Base-by-base conservation (phyloP, 2,797 vertebrate species). In the Karalla daura region DNA sequence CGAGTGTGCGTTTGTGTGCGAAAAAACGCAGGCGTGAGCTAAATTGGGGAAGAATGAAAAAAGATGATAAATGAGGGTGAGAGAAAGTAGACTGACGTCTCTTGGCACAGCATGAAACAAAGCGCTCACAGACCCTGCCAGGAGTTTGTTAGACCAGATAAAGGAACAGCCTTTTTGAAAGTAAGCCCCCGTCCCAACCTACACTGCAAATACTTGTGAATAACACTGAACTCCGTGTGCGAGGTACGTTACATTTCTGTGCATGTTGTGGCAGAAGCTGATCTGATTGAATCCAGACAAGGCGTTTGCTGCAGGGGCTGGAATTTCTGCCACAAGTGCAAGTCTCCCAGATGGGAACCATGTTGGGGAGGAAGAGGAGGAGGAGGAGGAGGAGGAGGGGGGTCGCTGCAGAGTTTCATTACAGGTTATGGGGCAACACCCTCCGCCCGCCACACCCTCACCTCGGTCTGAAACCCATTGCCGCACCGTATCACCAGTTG, bases 291-390 rank as follows among this genome's bases (percentile, higher is more conserved):
- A 89, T 80, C 87, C 92, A 94, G 92, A 86, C 78, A 53, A 84
- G 79, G 70, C 62, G 78, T 87, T 90, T 75, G 89, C 86, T 89
- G 62, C 74, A 85, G 75, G n/a, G 74, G 44, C 67, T 88, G 88
- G 89, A 92, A 92, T 91, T 91, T 91, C 68, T 89, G 86, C 87
- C 89, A 87, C 89, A 90, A 93, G 90, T 92, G 90, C 88, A 90
- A 89, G 85, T 88, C 65, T 80, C 60, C 56, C 74, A 91, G 91
- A 93, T 93, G 86, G 87, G 86, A 93, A 93, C 86, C 92, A 93
- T 77, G 91, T 88, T 91, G 74, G n/a, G n/a, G n/a, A n/a, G n/a
- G n/a, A n/a, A n/a, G n/a, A n/a, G n/a, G n/a, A n/a, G n/a, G n/a
- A n/a, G n/a, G n/a, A n/a, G n/a, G n/a, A n/a, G n/a, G n/a, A n/a